Conservation (phyloP, 37 sponge, comb jelly and placozoan species). For the Sycon ciliatum region DNA sequence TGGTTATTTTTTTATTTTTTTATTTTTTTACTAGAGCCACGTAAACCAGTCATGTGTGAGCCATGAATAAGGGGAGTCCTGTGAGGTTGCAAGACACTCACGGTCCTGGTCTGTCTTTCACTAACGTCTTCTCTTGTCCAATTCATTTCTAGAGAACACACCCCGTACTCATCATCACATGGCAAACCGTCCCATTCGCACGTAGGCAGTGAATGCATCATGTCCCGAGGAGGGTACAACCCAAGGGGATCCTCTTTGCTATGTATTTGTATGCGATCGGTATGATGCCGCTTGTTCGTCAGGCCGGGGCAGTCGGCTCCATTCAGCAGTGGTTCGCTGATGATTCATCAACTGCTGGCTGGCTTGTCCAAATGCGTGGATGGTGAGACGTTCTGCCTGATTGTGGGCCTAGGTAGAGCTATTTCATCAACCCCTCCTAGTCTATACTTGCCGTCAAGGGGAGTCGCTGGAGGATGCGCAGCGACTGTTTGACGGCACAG, state of each 20-base stretch:
- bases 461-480: background rate
- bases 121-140: no score
- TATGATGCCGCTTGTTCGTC: slow-evolving; percentile 29
- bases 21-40: no score
- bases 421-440: slow-evolving; percentile 12
- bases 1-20: no score
- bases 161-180: slow-evolving; percentile 37
- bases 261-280: no score
- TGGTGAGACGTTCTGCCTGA: slow-evolving; percentile 21
- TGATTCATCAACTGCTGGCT: background rate
- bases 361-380: background rate
- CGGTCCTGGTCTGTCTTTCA: no score
- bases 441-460: background rate
- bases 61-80: no score
- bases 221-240: no score
- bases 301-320: background rate
- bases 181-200: background rate
- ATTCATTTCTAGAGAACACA: no score
- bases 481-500: slow-evolving; percentile 2
- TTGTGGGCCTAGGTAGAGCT: slow-evolving; percentile 13
- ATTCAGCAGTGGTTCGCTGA: background rate
- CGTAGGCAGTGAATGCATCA: slow-evolving; percentile 1
- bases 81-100: no score
- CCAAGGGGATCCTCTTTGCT: no score
- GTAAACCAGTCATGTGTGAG: no score